Conservation (phyloP, 2,113 vertebrate genomes). For the Murina feae region DNA sequence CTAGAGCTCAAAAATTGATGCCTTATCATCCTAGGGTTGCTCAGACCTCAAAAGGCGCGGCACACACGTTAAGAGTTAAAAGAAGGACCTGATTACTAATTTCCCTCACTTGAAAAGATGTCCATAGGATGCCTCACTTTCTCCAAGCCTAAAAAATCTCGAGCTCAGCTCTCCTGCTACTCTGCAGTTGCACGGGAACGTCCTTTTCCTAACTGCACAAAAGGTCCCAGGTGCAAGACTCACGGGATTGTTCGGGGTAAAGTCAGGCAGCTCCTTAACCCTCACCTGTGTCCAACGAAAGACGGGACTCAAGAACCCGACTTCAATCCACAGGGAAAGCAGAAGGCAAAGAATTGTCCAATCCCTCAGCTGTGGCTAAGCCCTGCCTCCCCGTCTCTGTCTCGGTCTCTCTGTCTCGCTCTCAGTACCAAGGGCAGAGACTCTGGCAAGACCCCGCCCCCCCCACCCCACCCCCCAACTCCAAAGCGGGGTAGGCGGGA, state of each 20-base stretch:
- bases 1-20: neutral
- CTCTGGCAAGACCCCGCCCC: conserved; percentile 70
- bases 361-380: neutral
- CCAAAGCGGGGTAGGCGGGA: conserved; percentile 65
- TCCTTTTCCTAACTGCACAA: conserved; percentile 70
- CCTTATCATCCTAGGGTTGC: neutral
- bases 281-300: conserved; percentile 39
- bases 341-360: neutral
- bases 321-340: neutral
- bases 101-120: neutral
- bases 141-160: conserved; percentile 35
- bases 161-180: neutral
- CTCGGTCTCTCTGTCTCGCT: neutral
- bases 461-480: conserved; percentile 20
- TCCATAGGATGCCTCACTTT: neutral
- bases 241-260: conserved; percentile 57
- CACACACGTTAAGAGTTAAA: neutral
- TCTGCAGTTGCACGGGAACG: conserved; percentile 48
- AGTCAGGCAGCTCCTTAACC: conserved; percentile 8
- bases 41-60: neutral
- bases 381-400: neutral
- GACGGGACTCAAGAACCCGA: neutral
- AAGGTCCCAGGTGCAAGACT: conserved; percentile 17
- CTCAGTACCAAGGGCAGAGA: conserved; percentile 78
- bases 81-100: neutral